phyloP scores from a whole-genome alignment of 53 echinoderm and acorn worm species.

The Paracentrotus lividus region DNA sequence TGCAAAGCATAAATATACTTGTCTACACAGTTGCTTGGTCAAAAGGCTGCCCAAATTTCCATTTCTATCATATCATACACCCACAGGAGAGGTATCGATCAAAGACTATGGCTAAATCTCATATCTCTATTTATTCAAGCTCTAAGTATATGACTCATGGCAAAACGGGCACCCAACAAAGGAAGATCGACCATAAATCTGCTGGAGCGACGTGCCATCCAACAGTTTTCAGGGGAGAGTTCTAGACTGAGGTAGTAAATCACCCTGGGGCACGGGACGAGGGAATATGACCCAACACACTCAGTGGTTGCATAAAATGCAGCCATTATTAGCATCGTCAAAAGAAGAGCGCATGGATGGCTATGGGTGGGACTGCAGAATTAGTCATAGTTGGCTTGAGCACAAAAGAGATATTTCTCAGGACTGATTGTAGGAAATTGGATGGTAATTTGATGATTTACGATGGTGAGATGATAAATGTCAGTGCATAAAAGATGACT shows the following conservation, averaged over 20 bases:
- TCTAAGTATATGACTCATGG: conserved; percentile 26
- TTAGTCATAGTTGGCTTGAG: conserved; percentile 39
- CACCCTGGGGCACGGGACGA: background rate
- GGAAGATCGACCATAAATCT: background rate
- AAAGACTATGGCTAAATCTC: background rate
- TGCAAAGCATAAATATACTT: background rate
- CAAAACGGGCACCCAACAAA: background rate
- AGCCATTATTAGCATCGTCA: conserved; percentile 46
- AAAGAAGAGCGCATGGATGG: background rate
- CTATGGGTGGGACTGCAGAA: conserved; percentile 39
- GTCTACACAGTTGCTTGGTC: background rate
- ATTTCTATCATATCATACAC: background rate
- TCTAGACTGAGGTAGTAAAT: background rate
- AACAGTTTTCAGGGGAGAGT: conserved; percentile 41
- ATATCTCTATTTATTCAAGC: conserved; percentile 33
- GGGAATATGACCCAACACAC: conserved; percentile 12
- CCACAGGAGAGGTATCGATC: background rate
- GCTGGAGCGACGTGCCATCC: background rate
- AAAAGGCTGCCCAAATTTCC: background rate
- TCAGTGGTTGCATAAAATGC: conserved; percentile 30
- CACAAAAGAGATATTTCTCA: background rate
- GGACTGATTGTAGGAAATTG: background rate
- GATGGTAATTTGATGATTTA: conserved; percentile 41
- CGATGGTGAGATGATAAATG: background rate
- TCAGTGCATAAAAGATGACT: background rate